Evolutionary conservation across 2,797 vertebrate species (phyloP), one percentile per base, ranked within the genome.

Genomic region (Glossophaga mutica): DNA sequence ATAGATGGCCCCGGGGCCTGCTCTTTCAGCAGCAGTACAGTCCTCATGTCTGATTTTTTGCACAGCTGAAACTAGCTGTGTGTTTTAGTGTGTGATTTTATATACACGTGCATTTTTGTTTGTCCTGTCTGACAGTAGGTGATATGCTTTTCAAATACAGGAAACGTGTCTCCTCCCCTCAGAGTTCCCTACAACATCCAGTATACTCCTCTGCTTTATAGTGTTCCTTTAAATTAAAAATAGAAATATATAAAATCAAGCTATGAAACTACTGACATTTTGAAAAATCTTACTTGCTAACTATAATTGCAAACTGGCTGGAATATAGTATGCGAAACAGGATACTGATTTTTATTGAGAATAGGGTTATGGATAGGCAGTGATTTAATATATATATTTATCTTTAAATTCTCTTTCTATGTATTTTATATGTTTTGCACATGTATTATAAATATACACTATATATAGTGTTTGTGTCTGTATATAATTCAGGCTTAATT

Each of bases 41-140:
- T 2, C 14, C n/a, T 94, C 15, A 7, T 65, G 42, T 81, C 22
- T 86, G 50, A 84, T 55, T 94, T 96, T 93, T 93, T 85, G 48
- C 10, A 74, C 19, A 94, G 39, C 22, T 81, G 59, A 90, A 92
- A 81, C 14, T 92, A 74, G 9, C 32, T 87, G 18, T 96, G 21
- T 67, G 22, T 78, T 87, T 94, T 81, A 57, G 44, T 57, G 8
- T 91, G 11, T 42, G 3, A 71, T 94, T 95, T 96, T 91, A 73
- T 57, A 84, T 90, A 59, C 44, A 91, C 90, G 71, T 10, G 22
- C 91, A 71, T 88, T 88, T 90, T 26, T 92, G 39, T 88, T 96
- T 82, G 93, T 79, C 16, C 48, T 92, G 21, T 87, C 59, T 86
- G 67, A 89, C 24, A 84, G 19, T 76, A 77, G 19, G 42, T 48